Percentiles rank a stretch among this genome's conserved stretches.
These are phyloP conservation scores for Xiphophorus hellerii DNA, from an alignment of 2,113 vertebrate species.

Conservation along the genomic window DNA sequence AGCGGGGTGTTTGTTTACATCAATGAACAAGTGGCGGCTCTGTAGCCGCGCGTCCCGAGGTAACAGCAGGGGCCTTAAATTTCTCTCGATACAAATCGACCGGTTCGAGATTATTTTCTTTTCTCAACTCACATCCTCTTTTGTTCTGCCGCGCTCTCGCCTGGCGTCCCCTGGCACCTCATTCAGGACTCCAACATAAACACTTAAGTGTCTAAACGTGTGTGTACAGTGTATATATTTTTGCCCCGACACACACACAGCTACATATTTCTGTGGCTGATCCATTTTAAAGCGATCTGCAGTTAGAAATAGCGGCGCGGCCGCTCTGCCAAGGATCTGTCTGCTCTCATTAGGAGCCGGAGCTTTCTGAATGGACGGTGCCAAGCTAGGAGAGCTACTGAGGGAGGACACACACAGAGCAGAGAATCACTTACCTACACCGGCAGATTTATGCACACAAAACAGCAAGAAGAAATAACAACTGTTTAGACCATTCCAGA, in stretches of 20 bases:
- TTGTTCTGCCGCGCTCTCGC: background rate
- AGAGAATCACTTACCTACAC: background rate
- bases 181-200: conserved; percentile 8
- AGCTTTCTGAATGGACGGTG: conserved; percentile 43
- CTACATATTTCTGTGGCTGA: conserved; percentile 48
- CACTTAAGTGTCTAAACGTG: background rate
- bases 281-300: conserved; percentile 64
- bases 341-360: conserved; percentile 63
- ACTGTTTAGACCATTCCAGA: background rate
- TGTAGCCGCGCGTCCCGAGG: conserved; percentile 2
- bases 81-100: conserved; percentile 22
- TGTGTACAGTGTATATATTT: conserved; percentile 15
- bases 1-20: background rate
- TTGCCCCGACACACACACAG: conserved; percentile 22
- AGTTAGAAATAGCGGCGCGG: conserved; percentile 47
- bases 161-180: background rate
- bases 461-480: background rate
- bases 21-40: background rate
- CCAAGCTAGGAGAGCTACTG: conserved; percentile 58
- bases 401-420: conserved; percentile 23
- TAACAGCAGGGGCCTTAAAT: background rate
- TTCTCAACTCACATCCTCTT: background rate
- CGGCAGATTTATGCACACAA: background rate
- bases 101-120: background rate
- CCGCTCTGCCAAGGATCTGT: conserved; percentile 66